Evolutionary conservation across 2,888 invertebrate genomes (phyloP).

Genomic region (Caenorhabditis sulstoni): DNA sequence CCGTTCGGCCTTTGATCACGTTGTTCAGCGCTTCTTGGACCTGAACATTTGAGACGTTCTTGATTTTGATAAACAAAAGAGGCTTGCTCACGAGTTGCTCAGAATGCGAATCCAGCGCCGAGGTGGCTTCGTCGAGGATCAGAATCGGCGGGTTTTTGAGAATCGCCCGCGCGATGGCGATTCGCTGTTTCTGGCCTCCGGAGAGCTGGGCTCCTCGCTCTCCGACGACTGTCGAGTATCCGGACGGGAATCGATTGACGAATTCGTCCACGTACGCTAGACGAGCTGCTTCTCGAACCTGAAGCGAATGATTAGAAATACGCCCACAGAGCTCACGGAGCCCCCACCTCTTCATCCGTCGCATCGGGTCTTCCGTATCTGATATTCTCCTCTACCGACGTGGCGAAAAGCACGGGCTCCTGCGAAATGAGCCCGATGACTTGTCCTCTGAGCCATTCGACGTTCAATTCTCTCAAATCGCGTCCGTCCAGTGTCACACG

Average conservation of each 20-base stretch:
- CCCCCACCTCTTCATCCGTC: constrained; percentile 83
- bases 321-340: too few relatives aligned
- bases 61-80: not conserved
- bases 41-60: constrained; percentile 40
- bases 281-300: constrained; percentile 87
- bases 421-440: constrained; percentile 77
- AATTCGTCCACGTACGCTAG: constrained; percentile 95
- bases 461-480: constrained; percentile 86
- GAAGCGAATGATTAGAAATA: too few relatives aligned
- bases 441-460: constrained; percentile 89
- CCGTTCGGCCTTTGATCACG: constrained; percentile 89
- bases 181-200: constrained; percentile 88
- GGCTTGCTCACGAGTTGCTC: constrained; percentile 68
- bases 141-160: constrained; percentile 90
- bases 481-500: constrained; percentile 87
- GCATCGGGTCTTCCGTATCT: constrained; percentile 87
- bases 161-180: constrained; percentile 94
- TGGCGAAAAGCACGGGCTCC: constrained; percentile 94
- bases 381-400: constrained; percentile 93
- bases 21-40: constrained; percentile 87
- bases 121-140: constrained; percentile 94
- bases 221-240: constrained; percentile 86
- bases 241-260: constrained; percentile 88
- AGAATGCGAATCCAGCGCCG: constrained; percentile 85
- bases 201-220: constrained; percentile 84